These are phyloP conservation scores for Chrysodeixis includens DNA, from an alignment of 2,888 invertebrate genomes.

Conservation along the genomic window DNA sequence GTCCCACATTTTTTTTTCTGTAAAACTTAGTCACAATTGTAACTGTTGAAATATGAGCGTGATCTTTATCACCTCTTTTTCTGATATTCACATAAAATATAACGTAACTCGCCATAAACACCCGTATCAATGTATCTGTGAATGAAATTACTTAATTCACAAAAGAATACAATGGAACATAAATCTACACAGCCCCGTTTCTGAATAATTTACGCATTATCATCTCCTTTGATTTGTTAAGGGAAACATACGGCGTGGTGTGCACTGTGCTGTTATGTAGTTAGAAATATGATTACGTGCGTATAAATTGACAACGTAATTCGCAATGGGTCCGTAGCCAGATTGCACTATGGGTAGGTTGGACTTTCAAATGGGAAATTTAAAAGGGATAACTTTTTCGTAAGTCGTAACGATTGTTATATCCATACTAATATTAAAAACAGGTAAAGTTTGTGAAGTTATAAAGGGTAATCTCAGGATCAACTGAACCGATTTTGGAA, in stretches of 20 bases:
- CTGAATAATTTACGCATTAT: conserved; percentile 37
- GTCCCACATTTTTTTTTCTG: no score
- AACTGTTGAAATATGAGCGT: not conserved
- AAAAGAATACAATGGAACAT: conserved; percentile 46
- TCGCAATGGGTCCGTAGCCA: no score
- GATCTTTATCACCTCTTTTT: conserved; percentile 25
- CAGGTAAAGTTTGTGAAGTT: no score
- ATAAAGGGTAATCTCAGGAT: no score
- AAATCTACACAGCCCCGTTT: conserved; percentile 31
- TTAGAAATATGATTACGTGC: conserved; percentile 24
- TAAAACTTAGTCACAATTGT: not conserved
- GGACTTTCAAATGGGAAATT: no score
- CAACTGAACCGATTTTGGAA: no score
- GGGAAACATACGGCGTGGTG: conserved; percentile 20
- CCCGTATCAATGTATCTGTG: conserved; percentile 41
- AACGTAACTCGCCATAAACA: conserved; percentile 34
- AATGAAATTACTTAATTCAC: conserved; percentile 27
- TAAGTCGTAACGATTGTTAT: no score
- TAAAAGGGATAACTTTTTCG: no score
- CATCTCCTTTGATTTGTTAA: conserved; percentile 22
- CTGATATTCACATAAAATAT: conserved; percentile 30
- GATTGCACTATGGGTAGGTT: no score
- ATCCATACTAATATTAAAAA: no score
- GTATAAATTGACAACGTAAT: conserved; percentile 18
- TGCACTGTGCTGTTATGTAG: conserved; percentile 6